A percentile compares a stretch with the other conserved stretches of the same genome.
Evolutionary conservation across 2,797 vertebrate species (phyloP).

Genomic region (Pelochelys cantorii): DNA sequence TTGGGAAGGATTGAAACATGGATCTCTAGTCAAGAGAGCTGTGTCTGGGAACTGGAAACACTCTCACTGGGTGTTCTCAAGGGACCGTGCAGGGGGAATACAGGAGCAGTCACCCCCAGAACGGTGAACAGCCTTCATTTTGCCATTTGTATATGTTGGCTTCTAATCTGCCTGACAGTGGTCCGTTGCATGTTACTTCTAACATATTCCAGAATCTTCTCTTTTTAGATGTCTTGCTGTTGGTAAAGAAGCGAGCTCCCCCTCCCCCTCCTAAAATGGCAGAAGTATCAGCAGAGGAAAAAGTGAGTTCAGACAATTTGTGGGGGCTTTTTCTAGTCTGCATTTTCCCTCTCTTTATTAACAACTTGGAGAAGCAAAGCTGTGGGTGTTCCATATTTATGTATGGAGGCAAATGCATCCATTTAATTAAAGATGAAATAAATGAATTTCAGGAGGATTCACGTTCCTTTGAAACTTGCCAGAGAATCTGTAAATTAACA

Average conservation of each 20-base stretch:
- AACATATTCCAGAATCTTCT: neutral
- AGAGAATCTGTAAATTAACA: neutral
- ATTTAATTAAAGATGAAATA: neutral
- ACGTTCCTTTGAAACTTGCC: neutral
- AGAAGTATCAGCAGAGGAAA: slow-evolving; percentile 93
- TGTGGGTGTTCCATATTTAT: rapidly evolving
- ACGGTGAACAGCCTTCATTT: neutral
- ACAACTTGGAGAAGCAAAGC: rapidly evolving
- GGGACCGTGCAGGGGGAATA: neutral
- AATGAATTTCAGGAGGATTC: neutral
- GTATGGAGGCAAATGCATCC: neutral
- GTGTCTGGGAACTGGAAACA: neutral
- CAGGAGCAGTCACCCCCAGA: neutral
- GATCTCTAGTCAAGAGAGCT: neutral
- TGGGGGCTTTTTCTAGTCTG: rapidly evolving
- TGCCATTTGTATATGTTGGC: rapidly evolving
- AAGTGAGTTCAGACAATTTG: slow-evolving; percentile 79
- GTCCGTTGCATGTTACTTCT: rapidly evolving
- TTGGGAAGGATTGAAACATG: neutral
- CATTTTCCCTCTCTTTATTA: neutral
- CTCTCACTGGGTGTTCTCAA: neutral
- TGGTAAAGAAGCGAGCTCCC: slow-evolving; percentile 92
- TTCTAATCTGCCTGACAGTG: rapidly evolving
- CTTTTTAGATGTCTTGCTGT: slow-evolving; percentile 88
- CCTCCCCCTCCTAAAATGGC: slow-evolving; percentile 90